Evolutionary conservation across 1,140 invertebrate genomes (phyloP), one percentile per base, ranked within the genome.

Genomic region (Eurytemora carolleeae): DNA sequence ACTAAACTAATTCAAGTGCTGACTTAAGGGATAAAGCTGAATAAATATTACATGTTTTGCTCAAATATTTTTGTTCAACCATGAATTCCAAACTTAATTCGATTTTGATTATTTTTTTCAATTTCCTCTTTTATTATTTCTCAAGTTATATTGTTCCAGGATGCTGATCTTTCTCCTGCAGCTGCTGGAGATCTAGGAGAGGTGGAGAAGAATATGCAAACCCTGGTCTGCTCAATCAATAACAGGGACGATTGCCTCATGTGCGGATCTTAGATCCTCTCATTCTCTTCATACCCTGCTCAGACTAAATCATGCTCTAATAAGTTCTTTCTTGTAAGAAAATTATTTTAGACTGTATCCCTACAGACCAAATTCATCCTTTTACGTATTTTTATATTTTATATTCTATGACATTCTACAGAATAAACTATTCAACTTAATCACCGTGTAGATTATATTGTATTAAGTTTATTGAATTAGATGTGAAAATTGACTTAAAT

Each of bases 201-300:
- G 7, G 68, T 68, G 19, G 79, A 83, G 55, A 73, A 80, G 54
- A 79, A 80, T 68, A 78, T 81, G 77, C 85, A 85, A 2, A 79
- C 82, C 20, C 80, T 92, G 70, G 79, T 82, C 25, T 96, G 92
- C 69, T 92, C 89, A 0, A 75, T 92, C 3, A 77, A 86, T 69
- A 95, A 96, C 71, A 86, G 85, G 69, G 91, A 93, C 62, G 86
- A 82, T n/a, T 96, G 91, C 70, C 69, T 89, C 26, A 80, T 78
- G 76, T 80, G 78, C 65, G 71, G 74, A 17, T 68, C 70, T 23
- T 72, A 68, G 64, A 18, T 22, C 16, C 61, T n/a, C n/a, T n/a
- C n/a, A n/a, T n/a, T n/a, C n/a, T n/a, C n/a, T n/a, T n/a, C n/a
- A n/a, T n/a, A n/a, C n/a, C 63, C n/a, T n/a, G n/a, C n/a, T n/a